These are phyloP conservation scores for Pseudomugil gertrudae DNA, from an alignment of 2,797 vertebrate species.

Conservation along the genomic window DNA sequence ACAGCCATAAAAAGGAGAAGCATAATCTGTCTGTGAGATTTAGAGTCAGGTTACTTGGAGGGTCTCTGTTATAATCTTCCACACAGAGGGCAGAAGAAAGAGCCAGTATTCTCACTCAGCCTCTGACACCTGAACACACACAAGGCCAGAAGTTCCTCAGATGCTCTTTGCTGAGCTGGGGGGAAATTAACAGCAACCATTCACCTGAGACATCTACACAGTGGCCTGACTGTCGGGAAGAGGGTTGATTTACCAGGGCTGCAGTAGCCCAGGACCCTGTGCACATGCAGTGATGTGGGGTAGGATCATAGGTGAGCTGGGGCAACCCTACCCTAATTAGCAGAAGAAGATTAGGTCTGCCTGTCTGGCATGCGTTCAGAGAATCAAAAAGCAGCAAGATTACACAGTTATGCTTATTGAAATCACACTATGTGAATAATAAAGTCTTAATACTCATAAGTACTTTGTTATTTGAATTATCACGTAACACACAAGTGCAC, in stretches of 20 bases:
- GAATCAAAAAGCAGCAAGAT: conserved; percentile 13
- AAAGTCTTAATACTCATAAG: conserved; percentile 9
- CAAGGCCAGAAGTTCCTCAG: conserved; percentile 34
- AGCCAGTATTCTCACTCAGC: conserved; percentile 59
- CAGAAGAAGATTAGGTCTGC: conserved; percentile 39
- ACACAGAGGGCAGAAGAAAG: conserved; percentile 63
- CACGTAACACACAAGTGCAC: conserved; percentile 35
- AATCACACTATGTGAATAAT: not conserved
- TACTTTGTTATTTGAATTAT: conserved; percentile 19
- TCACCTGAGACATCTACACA: conserved; percentile 66
- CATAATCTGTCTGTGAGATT: conserved; percentile 63
- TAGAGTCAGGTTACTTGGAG: conserved; percentile 64
- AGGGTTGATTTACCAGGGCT: conserved; percentile 43
- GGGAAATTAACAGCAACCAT: conserved; percentile 57
- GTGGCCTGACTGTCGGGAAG: conserved; percentile 60
- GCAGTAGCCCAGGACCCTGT: conserved; percentile 45
- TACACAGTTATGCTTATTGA: not conserved
- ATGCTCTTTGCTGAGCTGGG: conserved; percentile 46
- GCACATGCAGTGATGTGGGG: conserved; percentile 67
- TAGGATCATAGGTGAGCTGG: conserved; percentile 49
- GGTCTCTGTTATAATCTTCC: conserved; percentile 57
- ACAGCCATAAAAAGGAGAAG: conserved; percentile 48
- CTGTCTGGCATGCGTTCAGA: conserved; percentile 48
- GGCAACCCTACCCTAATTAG: conserved; percentile 64
- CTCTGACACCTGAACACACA: conserved; percentile 76